Evolutionary conservation across 2,113 vertebrate species (phyloP).

Genomic region (Thamnophis sirtalis): DNA sequence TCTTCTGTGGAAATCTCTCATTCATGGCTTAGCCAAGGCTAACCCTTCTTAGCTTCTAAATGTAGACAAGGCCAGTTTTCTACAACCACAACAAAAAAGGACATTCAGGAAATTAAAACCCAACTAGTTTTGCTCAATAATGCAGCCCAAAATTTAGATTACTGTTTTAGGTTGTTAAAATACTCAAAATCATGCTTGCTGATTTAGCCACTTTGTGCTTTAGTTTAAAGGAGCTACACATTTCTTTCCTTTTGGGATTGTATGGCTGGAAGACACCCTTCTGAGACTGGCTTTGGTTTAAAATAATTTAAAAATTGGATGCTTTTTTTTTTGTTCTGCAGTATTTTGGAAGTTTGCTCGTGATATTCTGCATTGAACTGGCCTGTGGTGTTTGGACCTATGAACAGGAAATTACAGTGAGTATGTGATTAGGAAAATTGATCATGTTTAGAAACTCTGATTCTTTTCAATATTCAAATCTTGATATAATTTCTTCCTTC

Average conservation of each 20-base stretch:
- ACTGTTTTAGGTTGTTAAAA: background rate
- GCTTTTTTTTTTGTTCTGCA: conserved; percentile 62
- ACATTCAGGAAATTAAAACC: background rate
- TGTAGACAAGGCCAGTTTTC: background rate
- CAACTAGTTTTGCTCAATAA: background rate
- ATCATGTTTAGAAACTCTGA: background rate
- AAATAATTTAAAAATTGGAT: conserved; percentile 32
- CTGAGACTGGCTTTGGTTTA: background rate
- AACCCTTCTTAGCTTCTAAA: background rate
- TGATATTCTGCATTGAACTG: conserved; percentile 94
- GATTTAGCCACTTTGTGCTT: background rate
- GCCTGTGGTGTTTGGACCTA: conserved; percentile 96
- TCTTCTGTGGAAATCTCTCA: background rate
- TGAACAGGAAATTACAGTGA: conserved; percentile 83
- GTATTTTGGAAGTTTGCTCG: conserved; percentile 93
- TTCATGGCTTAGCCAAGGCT: background rate
- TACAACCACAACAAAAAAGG: background rate
- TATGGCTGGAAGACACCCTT: background rate
- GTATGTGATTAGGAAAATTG: conserved; percentile 45
- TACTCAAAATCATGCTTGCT: background rate
- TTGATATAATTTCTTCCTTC: background rate
- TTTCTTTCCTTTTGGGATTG: background rate
- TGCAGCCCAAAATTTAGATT: background rate
- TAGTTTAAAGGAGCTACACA: background rate
- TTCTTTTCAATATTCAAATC: background rate